Evolutionary conservation across 64 coral and sea anemone genomes (phyloP), one percentile per base, ranked within the genome.

Genomic region (Dendronephthya gigantea): DNA sequence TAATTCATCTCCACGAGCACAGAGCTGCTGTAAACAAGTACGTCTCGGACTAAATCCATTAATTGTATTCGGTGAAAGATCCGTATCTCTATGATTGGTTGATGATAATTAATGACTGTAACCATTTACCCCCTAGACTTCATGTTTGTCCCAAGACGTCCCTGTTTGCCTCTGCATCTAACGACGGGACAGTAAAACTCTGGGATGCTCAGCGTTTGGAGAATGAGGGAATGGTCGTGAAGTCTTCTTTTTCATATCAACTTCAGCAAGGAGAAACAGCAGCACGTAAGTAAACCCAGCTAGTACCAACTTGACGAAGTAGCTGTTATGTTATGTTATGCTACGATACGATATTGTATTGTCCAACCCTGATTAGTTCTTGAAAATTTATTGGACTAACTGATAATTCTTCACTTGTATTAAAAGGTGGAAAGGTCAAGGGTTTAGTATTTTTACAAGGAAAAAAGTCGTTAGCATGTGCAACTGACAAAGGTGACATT

Each of bases 1-100:
- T 97, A 16, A 92, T 92, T 40, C 94, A 97, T 91, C 88, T 97
- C 56, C 94, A 97, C 35, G 94, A 97, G 35, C 94, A 97, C 90
- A 93, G 86, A 50, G 91, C 94, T 0, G 87, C 91, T 41, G 89
- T 97, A 9, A 97, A 97, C 49, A 93, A 92, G 94, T 96, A 90
- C 33, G 35, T 50, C 43, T 50, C 22, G 13, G 9, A 39, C 0
- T 39, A 0, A 1, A 29, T 23, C 11, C 30, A n/a, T 48, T 30
- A 25, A 47, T 72, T 72, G n/a, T 27, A 14, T 56, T 56, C 22
- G 27, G 9, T 14, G 50, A 85, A 66, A n/a, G 19, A 66, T 7
- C 19, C 6, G 2, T 6, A 66, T 7, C 6, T n/a, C 14, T 79
- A 2, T 79, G 30, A n/a, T n/a, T n/a, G n/a, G n/a, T n/a, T n/a